Base-by-base conservation (phyloP, 2,113 vertebrate species). In the Todiramphus saurophagus region DNA sequence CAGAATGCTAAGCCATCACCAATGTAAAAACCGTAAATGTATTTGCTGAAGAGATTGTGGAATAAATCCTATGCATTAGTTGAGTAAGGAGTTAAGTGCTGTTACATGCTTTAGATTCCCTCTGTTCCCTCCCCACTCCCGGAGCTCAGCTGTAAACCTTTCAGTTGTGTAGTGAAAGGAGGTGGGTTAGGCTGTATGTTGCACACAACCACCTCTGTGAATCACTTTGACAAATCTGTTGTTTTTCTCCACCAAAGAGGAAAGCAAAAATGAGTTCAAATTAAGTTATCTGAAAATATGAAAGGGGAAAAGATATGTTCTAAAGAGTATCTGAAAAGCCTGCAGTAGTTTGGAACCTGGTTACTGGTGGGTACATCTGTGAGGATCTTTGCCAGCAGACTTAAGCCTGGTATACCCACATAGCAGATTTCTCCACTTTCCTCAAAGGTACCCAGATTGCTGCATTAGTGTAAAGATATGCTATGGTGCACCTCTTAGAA, bases 61-160 rank as follows among this genome's bases (percentile, higher is more conserved):
- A 91, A 59, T 59, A 74, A 89, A 60, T 68, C 53, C 18, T 53
- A 23, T 13, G 30, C 33, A 53, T 82, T 51, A 51, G 76, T 0
- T 89, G 62, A 84, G 63, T 69, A 84, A 73, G 69, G 60, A 66
- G 6, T 41, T 51, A 58, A 86, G 55, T 90, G 62, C 24, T 43
- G 28, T 35, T 46, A 19, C 4, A n/a, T 37, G 23, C 20, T 79
- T 91, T 73, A 89, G 58, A 73, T 48, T 60, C n/a, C 11, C 24
- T 68, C 60, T 72, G 27, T 85, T 87, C 44, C 11, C 19, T 90
- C 55, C 35, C 21, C 23, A 27, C 31, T 80, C 10, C 31, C 39
- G 58, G 44, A 93, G 9, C 44, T 94, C 91, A 94, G n/a, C 48
- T 91, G 44, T 82, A 93, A 76, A 85, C 92, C 83, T 83, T 81